Percentiles rank a stretch among this genome's conserved stretches.
phyloP scores from a whole-genome alignment of 2,113 vertebrate genomes.

The Bos taurus region ARS-UCD2.0 NC_037342.1:36982501-36983000 shows the following conservation, averaged over 20 bases:
- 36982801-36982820: not conserved
- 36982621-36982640: not conserved
- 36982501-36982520: not conserved
- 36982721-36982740: not conserved
- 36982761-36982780: not conserved
- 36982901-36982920: not conserved
- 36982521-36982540: not conserved
- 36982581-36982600: not conserved
- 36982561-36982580: not conserved
- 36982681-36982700: not conserved
- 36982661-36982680: not conserved
- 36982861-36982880: not conserved
- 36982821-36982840: not conserved
- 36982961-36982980: not conserved
- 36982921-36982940: not conserved
- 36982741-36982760: not conserved
- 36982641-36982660: not conserved
- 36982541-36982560: not conserved
- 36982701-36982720: not conserved
- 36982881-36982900: not conserved
- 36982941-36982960: not conserved
- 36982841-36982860: not conserved
- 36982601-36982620: not conserved
- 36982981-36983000: not conserved
- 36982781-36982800: not conserved